Evolutionary conservation across 2,888 invertebrate species (phyloP), one percentile per base, ranked within the genome.

Genomic region (Cantharis nigra): DNA sequence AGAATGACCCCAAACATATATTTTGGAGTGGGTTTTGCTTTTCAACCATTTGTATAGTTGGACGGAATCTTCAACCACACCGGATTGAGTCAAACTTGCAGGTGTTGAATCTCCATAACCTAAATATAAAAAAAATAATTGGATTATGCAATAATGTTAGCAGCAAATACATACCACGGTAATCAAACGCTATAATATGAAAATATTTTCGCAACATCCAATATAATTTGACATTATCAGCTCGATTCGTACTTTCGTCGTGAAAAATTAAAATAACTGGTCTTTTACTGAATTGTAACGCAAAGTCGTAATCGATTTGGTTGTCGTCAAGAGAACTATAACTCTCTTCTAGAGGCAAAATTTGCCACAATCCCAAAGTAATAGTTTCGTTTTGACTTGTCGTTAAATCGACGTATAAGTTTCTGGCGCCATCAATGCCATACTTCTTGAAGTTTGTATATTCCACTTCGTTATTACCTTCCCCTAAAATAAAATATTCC

Each of bases 161-260:
- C 9, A 3, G 3, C 13, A 72, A 63, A 2, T 49, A 83, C 88
- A 89, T 86, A 92, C 94, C 93, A 90, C 97, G 90, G 87, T 97
- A 97, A 87, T 97, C 97, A 83, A 96, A 92, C 10, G 95, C 90
- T 80, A 97, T 87, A 2, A 97, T 92, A 87, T 97, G 95, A 86
- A 92, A 95, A 84, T 94, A 87, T 76, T 90, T 90, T 76, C 92
- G 90, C 20, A 97, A 89, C 63, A 95, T 87, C 84, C 93, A 92
- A 87, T 96, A 96, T 69, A 96, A 89, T 84, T 93, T 92, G 30
- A 94, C 89, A 69, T 96, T 89, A 16, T 92, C 93, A 18, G 92
- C 94, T 79, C 96, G 89, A 33, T 93, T 92, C 3, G 92, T 93
- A 10, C 94, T 92, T 85, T 95, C 95, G 0, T 95, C 95, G 88